phyloP scores from a whole-genome alignment of 2,888 invertebrate species.

The Mesorhabditis sp. region DNA sequence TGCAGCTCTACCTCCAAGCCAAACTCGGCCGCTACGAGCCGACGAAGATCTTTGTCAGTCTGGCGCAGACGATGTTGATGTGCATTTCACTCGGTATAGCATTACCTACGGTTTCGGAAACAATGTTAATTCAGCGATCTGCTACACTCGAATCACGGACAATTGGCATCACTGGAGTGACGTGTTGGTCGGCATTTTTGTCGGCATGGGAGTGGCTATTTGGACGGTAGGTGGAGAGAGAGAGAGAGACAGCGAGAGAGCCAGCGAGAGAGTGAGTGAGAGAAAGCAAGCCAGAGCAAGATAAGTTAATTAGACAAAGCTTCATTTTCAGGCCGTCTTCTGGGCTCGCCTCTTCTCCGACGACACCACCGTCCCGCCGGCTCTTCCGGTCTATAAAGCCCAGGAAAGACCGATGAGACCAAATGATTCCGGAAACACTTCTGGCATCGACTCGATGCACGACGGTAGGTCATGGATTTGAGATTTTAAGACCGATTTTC shows the following conservation, averaged over 20 bases:
- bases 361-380: no score
- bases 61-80: conserved; percentile 27
- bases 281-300: not conserved
- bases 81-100: not conserved
- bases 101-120: not conserved
- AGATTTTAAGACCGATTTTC: not conserved
- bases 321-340: not conserved
- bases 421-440: not conserved
- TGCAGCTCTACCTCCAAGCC: conserved; percentile 36
- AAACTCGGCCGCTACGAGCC: conserved; percentile 19
- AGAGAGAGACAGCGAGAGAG: not conserved
- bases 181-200: conserved; percentile 73
- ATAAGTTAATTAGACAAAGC: not conserved
- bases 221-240: conserved; percentile 26
- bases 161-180: conserved; percentile 98
- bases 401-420: not conserved
- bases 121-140: conserved; percentile 16
- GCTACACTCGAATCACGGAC: conserved; percentile 77
- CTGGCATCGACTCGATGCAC: not conserved
- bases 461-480: not conserved
- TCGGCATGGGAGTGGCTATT: conserved; percentile 60
- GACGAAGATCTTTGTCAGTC: conserved; percentile 27
- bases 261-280: not conserved
- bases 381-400: not conserved
- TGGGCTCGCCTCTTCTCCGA: not conserved